Evolutionary conservation across 2,797 vertebrate genomes (phyloP), one percentile per base, ranked within the genome.

Genomic region (Tadarida brasiliensis): DNA sequence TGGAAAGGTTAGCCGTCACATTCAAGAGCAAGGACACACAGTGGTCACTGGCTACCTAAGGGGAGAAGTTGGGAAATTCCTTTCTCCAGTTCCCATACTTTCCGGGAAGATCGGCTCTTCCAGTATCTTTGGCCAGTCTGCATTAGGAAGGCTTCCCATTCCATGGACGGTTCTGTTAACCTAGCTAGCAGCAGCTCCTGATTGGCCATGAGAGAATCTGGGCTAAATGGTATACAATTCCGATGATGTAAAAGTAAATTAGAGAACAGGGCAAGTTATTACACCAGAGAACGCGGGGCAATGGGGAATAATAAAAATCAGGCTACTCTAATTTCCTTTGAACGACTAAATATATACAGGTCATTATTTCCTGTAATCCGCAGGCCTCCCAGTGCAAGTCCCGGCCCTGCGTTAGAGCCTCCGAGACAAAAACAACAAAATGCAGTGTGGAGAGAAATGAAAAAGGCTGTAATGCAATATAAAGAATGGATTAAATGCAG

Each of bases 321-420:
- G 98, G 97, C 98, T 98, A 97, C 97, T 98, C 96, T 98, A 98
- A 99, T 99, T 99, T 99, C 97, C 98, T 99, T 98, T 97, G 97
- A 98, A 98, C 98, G 98, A 98, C 98, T 98, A 98, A 99, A 98
- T 98, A 99, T 98, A 98, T 98, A 98, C 97, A 98, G 98, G 98
- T 98, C 98, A 98, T 98, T 98, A 98, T 98, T 98, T 98, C 98
- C 98, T 98, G 98, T 96, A 97, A 98, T 98, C 96, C 94, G 51
- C 94, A 96, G 97, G 98, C 96, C 95, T 97, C 98, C 97, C 98
- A 98, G 97, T 87, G 84, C 97, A 98, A 98, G 97, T 98, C 97
- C 94, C 16, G 6, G 95, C 95, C 96, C 91, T 95, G 16, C 59
- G 83, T 95, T 61, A 96, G 98, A 98, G 95, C 97, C 96, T 96